Base-by-base conservation (phyloP, 2,113 vertebrate species). In the Ariopsis seemanni region DNA sequence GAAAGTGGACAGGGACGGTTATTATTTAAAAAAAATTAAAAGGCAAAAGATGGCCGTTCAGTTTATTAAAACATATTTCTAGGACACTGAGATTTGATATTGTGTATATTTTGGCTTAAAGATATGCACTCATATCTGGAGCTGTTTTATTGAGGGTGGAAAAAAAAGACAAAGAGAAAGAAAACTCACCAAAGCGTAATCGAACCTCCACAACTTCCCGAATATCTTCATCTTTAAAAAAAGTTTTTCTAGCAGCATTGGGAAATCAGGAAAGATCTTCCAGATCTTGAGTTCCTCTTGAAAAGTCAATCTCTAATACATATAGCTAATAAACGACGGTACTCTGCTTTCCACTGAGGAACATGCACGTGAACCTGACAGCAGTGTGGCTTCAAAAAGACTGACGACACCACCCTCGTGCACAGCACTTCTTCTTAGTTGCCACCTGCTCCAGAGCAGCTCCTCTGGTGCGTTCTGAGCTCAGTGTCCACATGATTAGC, bases 161-260 rank as follows among this genome's bases (percentile, higher is more conserved):
- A 14, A 48, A 12, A 63, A 15, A 48, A 67, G 10, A 52, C 1
- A 6, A 60, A 5, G 15, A 62, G 77, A 75, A 53, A 25, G 30
- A 18, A n/a, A 87, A 88, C 96, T 97, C 93, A 97, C 97, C 96
- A 96, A 91, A 22, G 93, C 90, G 84, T 91, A 95, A 57, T 69
- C 82, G 77, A 87, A 78, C 86, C 86, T 84, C 86, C 95, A 94
- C 65, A 96, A 90, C 50, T 93, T 92, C 88, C 95, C 84, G 22
- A 97, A 96, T 87, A 97, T 96, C 95, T 94, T 97, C 95, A 96
- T 97, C 88, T 92, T 95, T 62, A 93, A 80, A 85, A 92, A 81
- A 84, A 58, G 89, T 86, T 82, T 89, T 82, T 94, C 93, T 91
- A 94, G 86, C 85, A 93, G 86, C 94, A 94, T 95, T 63, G 55